Percentiles rank a stretch among this genome's conserved stretches.
Evolutionary conservation across 2,888 invertebrate genomes (phyloP).

Genomic region (Yponomeuta cagnagella): DNA sequence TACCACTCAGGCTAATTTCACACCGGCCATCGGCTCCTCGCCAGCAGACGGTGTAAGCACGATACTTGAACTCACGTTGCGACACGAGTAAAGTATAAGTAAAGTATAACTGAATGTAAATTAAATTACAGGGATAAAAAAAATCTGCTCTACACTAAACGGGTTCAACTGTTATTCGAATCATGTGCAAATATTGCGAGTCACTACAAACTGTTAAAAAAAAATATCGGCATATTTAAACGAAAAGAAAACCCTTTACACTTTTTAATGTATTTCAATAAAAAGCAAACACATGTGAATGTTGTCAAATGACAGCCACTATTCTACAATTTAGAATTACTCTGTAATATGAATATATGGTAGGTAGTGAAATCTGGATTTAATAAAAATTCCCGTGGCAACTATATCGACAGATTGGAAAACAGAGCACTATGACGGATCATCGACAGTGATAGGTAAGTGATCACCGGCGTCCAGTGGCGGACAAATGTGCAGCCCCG

Average conservation of each 20-base stretch:
- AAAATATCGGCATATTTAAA: no score
- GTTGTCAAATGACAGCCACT: not conserved
- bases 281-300: not conserved
- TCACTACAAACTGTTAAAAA: no score
- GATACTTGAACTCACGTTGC: not conserved
- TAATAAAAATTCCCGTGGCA: not conserved
- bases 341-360: no score
- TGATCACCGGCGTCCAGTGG: slow-evolving; percentile 2
- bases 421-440: slow-evolving; percentile 1
- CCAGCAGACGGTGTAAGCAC: slow-evolving; percentile 21
- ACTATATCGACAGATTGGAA: not conserved
- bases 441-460: slow-evolving; percentile 1
- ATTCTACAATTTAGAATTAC: not conserved
- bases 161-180: no score
- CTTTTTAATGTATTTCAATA: not conserved
- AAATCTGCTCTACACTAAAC: no score
- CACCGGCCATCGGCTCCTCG: slow-evolving; percentile 28
- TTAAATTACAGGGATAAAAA: not conserved
- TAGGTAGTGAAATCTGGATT: no score
- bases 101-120: not conserved
- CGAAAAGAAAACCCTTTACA: not conserved
- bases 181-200: no score
- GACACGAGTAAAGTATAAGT: not conserved
- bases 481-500: slow-evolving; percentile 5
- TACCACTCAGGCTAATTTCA: slow-evolving; percentile 57